These are phyloP conservation scores for Cyprinus carpio DNA, from an alignment of 2,113 vertebrate genomes.

Conservation along the genomic window DNA sequence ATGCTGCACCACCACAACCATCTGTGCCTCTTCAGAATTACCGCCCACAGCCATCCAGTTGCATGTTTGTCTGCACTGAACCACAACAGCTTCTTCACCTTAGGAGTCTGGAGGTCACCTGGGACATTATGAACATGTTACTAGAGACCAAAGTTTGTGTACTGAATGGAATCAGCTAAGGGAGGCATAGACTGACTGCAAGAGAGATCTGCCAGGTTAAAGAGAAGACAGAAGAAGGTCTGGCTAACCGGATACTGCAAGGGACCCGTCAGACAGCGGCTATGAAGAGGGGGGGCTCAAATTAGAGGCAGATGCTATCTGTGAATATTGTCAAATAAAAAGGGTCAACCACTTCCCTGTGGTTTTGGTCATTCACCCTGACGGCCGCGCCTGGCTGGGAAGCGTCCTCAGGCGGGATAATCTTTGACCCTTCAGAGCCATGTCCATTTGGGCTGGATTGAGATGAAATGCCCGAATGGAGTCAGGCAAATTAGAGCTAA, in stretches of 20 bases:
- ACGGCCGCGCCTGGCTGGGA: too few species aligned
- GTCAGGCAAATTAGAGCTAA: too few species aligned
- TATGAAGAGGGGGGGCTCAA: too few species aligned
- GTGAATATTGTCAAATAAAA: too few species aligned
- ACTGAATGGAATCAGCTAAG: constrained; percentile 4
- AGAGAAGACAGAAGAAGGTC: too few species aligned
- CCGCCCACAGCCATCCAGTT: background rate
- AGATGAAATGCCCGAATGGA: too few species aligned
- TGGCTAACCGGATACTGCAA: too few species aligned
- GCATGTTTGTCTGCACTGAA: constrained; percentile 22
- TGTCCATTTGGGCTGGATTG: background rate
- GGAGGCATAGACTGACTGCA: background rate
- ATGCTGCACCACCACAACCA: background rate
- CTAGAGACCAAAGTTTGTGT: background rate
- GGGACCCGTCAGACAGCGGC: too few species aligned
- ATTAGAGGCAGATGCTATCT: too few species aligned
- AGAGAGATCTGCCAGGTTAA: too few species aligned
- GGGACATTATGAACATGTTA: constrained; percentile 10
- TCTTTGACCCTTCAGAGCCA: background rate
- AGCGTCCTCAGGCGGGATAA: background rate
- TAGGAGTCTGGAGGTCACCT: constrained; percentile 3
- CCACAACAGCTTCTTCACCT: constrained; percentile 11
- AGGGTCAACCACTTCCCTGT: too few species aligned
- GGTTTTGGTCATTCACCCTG: too few species aligned
- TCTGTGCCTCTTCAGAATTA: constrained; percentile 3